Evolutionary conservation across 2,888 invertebrate genomes (phyloP).

Genomic region (Onthophagus sagittarius): DNA sequence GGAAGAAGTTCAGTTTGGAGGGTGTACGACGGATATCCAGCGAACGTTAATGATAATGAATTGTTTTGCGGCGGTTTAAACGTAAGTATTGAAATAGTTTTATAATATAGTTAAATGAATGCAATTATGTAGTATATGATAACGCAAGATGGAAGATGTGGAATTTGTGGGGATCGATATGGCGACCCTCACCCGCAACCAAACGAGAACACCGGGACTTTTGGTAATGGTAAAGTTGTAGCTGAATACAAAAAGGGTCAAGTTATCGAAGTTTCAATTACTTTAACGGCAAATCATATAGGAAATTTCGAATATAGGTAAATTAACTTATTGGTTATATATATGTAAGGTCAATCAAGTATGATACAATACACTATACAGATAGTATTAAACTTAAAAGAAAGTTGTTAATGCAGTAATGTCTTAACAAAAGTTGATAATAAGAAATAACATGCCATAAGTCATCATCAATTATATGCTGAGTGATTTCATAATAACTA

Average conservation of each 20-base stretch:
- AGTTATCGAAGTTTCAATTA: slow-evolving; percentile 38
- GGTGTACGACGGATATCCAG: slow-evolving; percentile 45
- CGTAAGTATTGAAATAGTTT: slow-evolving; percentile 36
- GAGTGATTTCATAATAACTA: too few relatives aligned
- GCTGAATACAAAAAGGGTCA: slow-evolving; percentile 40
- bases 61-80: slow-evolving; percentile 51
- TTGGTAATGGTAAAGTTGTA: slow-evolving; percentile 48
- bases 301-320: slow-evolving; percentile 41
- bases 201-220: slow-evolving; percentile 49
- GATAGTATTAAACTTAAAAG: too few relatives aligned
- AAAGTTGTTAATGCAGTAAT: too few relatives aligned
- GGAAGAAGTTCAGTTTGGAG: slow-evolving; percentile 54
- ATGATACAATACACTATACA: too few relatives aligned
- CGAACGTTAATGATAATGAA: slow-evolving; percentile 52
- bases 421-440: too few relatives aligned
- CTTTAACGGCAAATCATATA: slow-evolving; percentile 47
- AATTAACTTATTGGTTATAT: background rate
- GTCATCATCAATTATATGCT: too few relatives aligned
- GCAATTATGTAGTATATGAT: slow-evolving; percentile 15
- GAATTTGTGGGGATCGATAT: slow-evolving; percentile 46
- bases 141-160: slow-evolving; percentile 40
- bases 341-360: too few relatives aligned
- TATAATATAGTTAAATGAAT: background rate
- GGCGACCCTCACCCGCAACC: slow-evolving; percentile 40
- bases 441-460: too few relatives aligned